Base-by-base conservation (phyloP, 2,113 vertebrate species). In the Microtus oregoni region DNA sequence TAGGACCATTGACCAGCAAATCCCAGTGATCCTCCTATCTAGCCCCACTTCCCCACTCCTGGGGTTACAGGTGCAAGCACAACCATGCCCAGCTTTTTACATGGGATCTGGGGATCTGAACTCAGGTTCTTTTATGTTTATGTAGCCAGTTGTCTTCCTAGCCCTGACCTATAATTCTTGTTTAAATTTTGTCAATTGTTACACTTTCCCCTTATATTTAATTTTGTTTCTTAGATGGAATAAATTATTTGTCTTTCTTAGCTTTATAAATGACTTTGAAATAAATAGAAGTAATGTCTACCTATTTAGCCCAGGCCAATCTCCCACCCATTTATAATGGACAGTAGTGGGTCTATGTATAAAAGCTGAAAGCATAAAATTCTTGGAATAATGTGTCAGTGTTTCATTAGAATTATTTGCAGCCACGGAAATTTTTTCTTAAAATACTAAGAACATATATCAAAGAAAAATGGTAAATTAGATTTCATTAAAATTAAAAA, bases 401-500 rank as follows among this genome's bases (percentile, higher is more conserved):
- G 1, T 41, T 87, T 58, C 32, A 3, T 17, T 82, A 82, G 52
- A 95, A 73, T 92, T 75, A 75, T 92, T 92, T 92, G 30, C 22
- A 83, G 55, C 15, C n/a, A 82, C 41, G 35, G 22, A 20, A 81
- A 14, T 65, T 15, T 81, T 87, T 52, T 86, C 35, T 83, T 67
- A 79, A 78, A 63, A 86, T 55, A 77, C 38, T 38, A 65, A 63
- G 82, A 92, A 63, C 14, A 12, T 30, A 76, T 47, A 58, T 6
- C 32, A 50, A 83, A 86, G 75, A 91, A 91, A 91, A 91, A 75
- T 94, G 41, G 38, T 63, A 65, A 85, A 61, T 78, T 38, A 19
- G 15, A 91, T 24, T 91, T 88, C 19, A 86, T 79, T 41, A 79
- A 79, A 87, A 65, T 91, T 91, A 87, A 95, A 82, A 91, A 26